A percentile compares a stretch with the other conserved stretches of the same genome.
Conservation (phyloP, 2,113 vertebrate genomes). For the Promerops cafer region DNA sequence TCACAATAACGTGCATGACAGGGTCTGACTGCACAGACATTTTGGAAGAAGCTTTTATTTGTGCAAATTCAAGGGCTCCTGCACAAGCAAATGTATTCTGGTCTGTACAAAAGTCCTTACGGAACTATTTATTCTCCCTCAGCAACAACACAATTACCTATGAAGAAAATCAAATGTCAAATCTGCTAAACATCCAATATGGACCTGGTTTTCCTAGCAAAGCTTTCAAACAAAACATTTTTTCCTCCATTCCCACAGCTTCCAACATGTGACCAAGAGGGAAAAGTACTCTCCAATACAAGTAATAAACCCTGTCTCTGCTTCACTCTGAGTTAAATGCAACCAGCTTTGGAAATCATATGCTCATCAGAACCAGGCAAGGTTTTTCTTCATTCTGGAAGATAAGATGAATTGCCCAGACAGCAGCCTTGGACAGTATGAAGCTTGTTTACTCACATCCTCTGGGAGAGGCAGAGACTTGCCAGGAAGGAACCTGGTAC, state of each 20-base stretch:
- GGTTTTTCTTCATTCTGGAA: neutral
- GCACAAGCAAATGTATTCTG: neutral
- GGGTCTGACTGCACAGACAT: neutral
- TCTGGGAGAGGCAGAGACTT: neutral
- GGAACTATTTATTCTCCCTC: neutral
- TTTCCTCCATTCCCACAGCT: neutral
- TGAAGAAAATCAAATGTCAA: neutral
- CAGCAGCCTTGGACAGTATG: neutral
- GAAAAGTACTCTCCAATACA: neutral
- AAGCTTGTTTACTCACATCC: neutral
- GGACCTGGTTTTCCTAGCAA: neutral
- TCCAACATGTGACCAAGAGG: neutral
- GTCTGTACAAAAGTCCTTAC: neutral
- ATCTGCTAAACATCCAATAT: neutral
- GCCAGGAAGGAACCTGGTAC: neutral
- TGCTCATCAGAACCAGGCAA: neutral
- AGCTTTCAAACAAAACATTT: neutral
- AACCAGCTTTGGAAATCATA: neutral
- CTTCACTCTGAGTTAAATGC: neutral
- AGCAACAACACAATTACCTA: neutral
- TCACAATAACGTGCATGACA: fast-evolving
- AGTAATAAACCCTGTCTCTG: neutral
- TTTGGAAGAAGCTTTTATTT: neutral
- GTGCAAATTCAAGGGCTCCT: neutral
- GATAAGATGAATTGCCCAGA: neutral